phyloP scores from a whole-genome alignment of 2,113 vertebrate species.

The Pollimyrus isidori region DNA sequence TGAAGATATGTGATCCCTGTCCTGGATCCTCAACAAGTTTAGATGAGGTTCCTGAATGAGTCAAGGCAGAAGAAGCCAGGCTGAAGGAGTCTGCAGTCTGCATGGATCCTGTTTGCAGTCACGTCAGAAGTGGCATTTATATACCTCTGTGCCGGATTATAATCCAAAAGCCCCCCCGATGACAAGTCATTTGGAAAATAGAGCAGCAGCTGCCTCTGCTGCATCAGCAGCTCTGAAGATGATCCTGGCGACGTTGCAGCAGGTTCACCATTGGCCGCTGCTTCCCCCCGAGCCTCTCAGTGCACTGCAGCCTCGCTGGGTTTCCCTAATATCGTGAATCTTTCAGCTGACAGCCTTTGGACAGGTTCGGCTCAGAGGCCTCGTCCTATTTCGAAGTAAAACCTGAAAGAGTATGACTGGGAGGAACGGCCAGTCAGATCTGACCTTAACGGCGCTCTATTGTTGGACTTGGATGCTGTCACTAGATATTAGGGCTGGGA shows the following conservation, averaged over 20 bases:
- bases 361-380: background rate
- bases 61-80: background rate
- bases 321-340: background rate
- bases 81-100: background rate
- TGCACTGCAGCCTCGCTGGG: background rate
- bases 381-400: background rate
- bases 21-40: background rate
- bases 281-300: background rate
- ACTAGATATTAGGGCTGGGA: no score
- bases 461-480: no score
- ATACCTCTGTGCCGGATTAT: background rate
- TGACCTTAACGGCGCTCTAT: no score
- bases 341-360: background rate
- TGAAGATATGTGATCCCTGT: background rate
- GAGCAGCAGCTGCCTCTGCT: background rate
- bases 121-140: background rate
- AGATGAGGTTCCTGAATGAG: background rate
- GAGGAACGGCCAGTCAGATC: no score
- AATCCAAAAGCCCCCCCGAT: background rate
- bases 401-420: no score
- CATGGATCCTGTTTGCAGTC: background rate
- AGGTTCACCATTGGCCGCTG: background rate
- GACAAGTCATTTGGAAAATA: background rate
- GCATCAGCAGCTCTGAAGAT: background rate
- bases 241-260: background rate